phyloP scores from a whole-genome alignment of 2,888 invertebrate species.

The Emmelina monodactyla region DNA sequence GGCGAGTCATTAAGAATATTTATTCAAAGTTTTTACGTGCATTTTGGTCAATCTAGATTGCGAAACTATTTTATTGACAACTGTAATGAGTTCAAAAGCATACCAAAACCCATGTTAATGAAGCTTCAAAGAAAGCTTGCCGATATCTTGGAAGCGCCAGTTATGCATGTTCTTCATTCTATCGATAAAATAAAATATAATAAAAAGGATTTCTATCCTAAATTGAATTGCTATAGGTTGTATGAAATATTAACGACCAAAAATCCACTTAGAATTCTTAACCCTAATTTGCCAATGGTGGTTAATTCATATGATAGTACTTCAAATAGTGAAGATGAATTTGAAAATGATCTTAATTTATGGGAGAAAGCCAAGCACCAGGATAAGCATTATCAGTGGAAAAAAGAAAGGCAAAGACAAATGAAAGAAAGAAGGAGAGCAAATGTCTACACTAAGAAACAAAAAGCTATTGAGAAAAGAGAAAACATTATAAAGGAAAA shows the following conservation, averaged over 20 bases:
- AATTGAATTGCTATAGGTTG: constrained; percentile 65
- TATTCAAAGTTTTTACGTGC: constrained; percentile 68
- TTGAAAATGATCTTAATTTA: constrained; percentile 38
- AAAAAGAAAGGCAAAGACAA: constrained; percentile 42
- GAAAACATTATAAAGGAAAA: constrained; percentile 65
- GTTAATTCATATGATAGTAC: constrained; percentile 19
- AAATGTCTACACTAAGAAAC: constrained; percentile 30
- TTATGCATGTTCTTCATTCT: constrained; percentile 73
- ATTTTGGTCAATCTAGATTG: constrained; percentile 68
- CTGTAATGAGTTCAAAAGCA: constrained; percentile 77
- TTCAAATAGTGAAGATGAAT: constrained; percentile 45
- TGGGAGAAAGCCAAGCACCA: constrained; percentile 59
- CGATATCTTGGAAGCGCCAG: constrained; percentile 74
- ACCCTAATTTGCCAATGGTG: constrained; percentile 40
- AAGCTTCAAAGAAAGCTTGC: constrained; percentile 72
- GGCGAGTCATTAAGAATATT: constrained; percentile 73
- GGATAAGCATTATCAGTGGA: constrained; percentile 60
- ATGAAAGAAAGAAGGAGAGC: constrained; percentile 40
- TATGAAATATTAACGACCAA: constrained; percentile 66
- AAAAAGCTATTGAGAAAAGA: constrained; percentile 30
- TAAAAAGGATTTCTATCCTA: constrained; percentile 70
- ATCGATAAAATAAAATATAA: constrained; percentile 72
- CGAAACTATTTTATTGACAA: constrained; percentile 77
- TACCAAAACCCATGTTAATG: constrained; percentile 69
- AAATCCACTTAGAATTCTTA: constrained; percentile 55